Percentiles rank a stretch among this genome's conserved stretches.
phyloP scores from a whole-genome alignment of 2,888 invertebrate species.

The Magallana nippona region DNA sequence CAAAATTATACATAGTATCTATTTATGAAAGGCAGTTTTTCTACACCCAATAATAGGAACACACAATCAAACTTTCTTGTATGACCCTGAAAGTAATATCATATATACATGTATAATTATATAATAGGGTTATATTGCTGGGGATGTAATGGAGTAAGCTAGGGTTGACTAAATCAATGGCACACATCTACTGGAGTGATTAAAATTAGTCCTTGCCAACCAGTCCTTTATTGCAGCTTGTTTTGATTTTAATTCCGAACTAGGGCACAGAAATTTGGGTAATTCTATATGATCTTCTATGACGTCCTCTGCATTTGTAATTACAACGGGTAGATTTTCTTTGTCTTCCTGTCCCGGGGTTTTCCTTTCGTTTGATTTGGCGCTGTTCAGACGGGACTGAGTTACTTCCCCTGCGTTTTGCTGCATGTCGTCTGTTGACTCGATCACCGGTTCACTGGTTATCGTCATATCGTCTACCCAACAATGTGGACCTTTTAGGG shows the following conservation, averaged over 20 bases:
- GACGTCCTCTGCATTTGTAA: not conserved
- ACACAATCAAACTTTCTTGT: no score
- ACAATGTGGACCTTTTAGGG: constrained; percentile 64
- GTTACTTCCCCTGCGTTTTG: not conserved
- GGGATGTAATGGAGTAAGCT: not conserved
- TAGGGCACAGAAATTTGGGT: constrained; percentile 70
- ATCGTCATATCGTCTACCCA: constrained; percentile 72
- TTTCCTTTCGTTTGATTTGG: constrained; percentile 17
- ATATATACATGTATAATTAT: not conserved
- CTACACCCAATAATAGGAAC: no score
- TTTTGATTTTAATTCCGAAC: constrained; percentile 69
- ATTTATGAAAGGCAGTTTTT: no score
- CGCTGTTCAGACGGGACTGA: constrained; percentile 26
- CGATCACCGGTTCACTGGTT: constrained; percentile 59
- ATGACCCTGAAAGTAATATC: not conserved
- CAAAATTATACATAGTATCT: no score
- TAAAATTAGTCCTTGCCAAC: constrained; percentile 64
- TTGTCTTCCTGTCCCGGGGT: constrained; percentile 7
- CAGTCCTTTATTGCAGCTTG: constrained; percentile 70
- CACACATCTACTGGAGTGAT: constrained; percentile 56
- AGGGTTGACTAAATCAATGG: constrained; percentile 51
- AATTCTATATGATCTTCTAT: constrained; percentile 48
- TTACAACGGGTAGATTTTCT: not conserved
- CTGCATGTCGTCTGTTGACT: not conserved
- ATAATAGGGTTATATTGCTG: not conserved